Conservation (phyloP, 2,888 invertebrate species). For the Drosophila paramelanica region DNA sequence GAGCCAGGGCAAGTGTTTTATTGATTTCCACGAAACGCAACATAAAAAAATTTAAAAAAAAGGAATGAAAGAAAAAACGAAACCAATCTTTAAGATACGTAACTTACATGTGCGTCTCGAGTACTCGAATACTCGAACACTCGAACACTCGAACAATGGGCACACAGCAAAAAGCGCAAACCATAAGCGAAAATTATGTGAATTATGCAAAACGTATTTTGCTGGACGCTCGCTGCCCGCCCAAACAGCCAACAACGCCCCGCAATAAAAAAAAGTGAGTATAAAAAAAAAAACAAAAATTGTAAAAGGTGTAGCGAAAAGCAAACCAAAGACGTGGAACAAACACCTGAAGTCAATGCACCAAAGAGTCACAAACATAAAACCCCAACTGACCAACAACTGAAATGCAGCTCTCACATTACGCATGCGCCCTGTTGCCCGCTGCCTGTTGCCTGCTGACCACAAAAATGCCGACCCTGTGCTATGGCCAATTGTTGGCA, state of each 20-base stretch:
- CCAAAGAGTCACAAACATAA: constrained; percentile 10
- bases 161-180: constrained; percentile 51
- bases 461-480: neutral
- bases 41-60: neutral
- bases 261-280: no score
- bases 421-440: constrained; percentile 53
- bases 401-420: constrained; percentile 42
- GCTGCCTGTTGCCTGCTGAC: neutral
- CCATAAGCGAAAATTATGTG: constrained; percentile 75
- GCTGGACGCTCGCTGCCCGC: constrained; percentile 12
- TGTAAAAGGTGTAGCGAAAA: neutral
- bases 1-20: constrained; percentile 56
- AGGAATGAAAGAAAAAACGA: constrained; percentile 18
- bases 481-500: neutral
- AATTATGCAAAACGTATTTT: constrained; percentile 74
- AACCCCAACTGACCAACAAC: neutral
- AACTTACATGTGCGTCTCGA: constrained; percentile 56
- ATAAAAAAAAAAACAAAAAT: no score
- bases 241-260: constrained; percentile 5
- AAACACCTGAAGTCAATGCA: constrained; percentile 49
- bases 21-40: constrained; percentile 73
- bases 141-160: constrained; percentile 17
- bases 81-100: constrained; percentile 60
- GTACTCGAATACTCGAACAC: no score
- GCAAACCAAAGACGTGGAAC: constrained; percentile 14